Base-by-base conservation (phyloP, 1,140 invertebrate species). In the Lucilia cuprina region DNA sequence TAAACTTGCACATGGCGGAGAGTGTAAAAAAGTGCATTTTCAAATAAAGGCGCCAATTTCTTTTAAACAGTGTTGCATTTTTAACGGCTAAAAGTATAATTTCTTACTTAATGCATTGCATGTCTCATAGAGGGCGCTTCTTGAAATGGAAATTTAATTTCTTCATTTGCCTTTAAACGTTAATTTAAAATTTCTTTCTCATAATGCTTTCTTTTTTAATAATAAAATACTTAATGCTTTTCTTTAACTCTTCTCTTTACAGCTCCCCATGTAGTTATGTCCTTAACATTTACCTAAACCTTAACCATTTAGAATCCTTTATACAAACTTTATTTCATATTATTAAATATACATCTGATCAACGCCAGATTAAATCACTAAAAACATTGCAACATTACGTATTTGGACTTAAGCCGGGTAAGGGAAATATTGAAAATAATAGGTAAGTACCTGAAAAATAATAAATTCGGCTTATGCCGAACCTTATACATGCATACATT, bases 261-360 rank as follows among this genome's bases (percentile, higher is more conserved):
- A 65, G 65, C 30, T 74, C 82, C 50, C 82, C 65, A 74, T 50
- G 41, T 80, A 80, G 77, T 80, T 35, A 21, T 49, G 19, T 49
- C 77, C 77, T 50, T 10, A 50, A 13, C 17, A 55, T 8, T 55
- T 17, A 55, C 50, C 50, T 8, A 41, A 41, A 14, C 50, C 12
- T 14, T 25, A 70, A 5, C n/a, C 65, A 70, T 70, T 70, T 25
- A 70, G 21, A 10, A 21, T 70, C 65, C 65, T 8, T 49, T 49
- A 70, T 41, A 70, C n/a, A 19, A 10, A 70, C 65, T 70, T 60
- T 17, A 21, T 70, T 70, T 70, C 10, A 70, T 70, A 25, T 70
- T 70, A 70, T 70, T 19, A 70, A 19, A 21, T 70, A 21, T 70
- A 21, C 65, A 70, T n/a, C 65, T n/a, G 65, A n/a, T 70, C 65